phyloP scores from a whole-genome alignment of 2,797 vertebrate genomes.

The Choloepus didactylus region DNA sequence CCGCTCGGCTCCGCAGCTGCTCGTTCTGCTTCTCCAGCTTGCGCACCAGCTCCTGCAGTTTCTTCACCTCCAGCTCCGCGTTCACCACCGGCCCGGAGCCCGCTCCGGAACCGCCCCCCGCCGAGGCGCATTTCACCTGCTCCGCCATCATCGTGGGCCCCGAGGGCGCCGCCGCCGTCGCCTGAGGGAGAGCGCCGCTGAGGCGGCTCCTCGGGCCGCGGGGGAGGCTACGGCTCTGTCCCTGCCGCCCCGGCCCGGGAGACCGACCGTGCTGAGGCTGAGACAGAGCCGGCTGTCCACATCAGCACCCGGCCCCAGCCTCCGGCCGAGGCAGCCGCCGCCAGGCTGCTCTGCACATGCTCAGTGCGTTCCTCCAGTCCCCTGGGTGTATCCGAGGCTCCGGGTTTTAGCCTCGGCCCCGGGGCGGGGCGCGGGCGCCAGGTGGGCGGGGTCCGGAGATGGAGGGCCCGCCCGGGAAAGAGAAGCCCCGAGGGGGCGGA shows the following conservation, averaged over 20 bases:
- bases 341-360: constrained; percentile 78
- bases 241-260: constrained; percentile 39
- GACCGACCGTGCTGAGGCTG: constrained; percentile 77
- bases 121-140: constrained; percentile 90
- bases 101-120: constrained; percentile 86
- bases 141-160: constrained; percentile 94
- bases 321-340: constrained; percentile 8
- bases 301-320: constrained; percentile 78
- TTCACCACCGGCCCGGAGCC: constrained; percentile 87
- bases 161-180: constrained; percentile 91
- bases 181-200: constrained; percentile 33
- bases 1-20: constrained; percentile 94
- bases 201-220: background rate
- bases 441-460: constrained; percentile 12
- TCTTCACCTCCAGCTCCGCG: constrained; percentile 97
- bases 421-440: constrained; percentile 30
- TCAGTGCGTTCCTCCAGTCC: constrained; percentile 77
- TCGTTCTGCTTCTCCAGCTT: constrained; percentile 97
- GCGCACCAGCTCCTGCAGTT: constrained; percentile 97
- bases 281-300: constrained; percentile 72
- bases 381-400: constrained; percentile 63
- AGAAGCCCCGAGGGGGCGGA: background rate
- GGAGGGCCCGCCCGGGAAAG: fast-evolving
- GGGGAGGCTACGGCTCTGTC: background rate
- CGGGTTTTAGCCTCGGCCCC: constrained; percentile 82